A percentile compares a stretch with the other conserved stretches of the same genome.
These are phyloP conservation scores for Nestor notabilis DNA, from an alignment of 2,113 vertebrate species.

Conservation along the genomic window DNA sequence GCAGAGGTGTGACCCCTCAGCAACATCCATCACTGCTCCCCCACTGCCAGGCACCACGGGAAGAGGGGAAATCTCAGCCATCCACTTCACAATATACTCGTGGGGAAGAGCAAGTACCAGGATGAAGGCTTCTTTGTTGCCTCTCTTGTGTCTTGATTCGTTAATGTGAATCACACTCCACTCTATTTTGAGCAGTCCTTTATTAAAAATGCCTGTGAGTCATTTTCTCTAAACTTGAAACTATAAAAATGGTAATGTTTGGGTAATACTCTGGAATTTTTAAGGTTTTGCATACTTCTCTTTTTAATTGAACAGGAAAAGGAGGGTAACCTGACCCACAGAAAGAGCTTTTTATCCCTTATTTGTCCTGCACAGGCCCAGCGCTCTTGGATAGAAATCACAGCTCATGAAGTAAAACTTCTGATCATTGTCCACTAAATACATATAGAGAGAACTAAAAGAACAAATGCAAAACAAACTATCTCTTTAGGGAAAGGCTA, in stretches of 20 bases:
- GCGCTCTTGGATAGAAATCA: not conserved
- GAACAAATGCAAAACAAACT: not conserved
- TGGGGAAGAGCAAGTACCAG: not conserved
- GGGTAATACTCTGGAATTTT: slow-evolving; percentile 22
- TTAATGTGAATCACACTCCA: slow-evolving; percentile 11
- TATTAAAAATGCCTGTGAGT: slow-evolving; percentile 46
- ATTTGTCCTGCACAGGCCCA: not conserved
- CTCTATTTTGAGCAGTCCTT: slow-evolving; percentile 21
- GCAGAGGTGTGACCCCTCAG: not conserved
- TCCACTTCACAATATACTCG: not conserved
- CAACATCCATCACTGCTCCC: not conserved
- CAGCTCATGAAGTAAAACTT: not conserved
- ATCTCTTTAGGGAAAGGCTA: not conserved
- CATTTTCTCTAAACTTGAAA: slow-evolving; percentile 40
- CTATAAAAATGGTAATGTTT: slow-evolving; percentile 32
- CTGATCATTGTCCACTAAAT: not conserved
- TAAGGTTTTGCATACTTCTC: slow-evolving; percentile 2
- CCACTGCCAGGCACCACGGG: rapidly evolving
- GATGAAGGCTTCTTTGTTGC: not conserved
- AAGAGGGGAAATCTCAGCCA: not conserved
- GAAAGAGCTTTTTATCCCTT: not conserved
- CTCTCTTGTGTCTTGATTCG: not conserved
- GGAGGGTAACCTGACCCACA: not conserved
- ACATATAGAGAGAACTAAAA: not conserved
- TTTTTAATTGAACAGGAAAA: slow-evolving; percentile 8